These are phyloP conservation scores for Gephyroberyx darwinii DNA, from an alignment of 2,797 vertebrate species.

Conservation along the genomic window DNA sequence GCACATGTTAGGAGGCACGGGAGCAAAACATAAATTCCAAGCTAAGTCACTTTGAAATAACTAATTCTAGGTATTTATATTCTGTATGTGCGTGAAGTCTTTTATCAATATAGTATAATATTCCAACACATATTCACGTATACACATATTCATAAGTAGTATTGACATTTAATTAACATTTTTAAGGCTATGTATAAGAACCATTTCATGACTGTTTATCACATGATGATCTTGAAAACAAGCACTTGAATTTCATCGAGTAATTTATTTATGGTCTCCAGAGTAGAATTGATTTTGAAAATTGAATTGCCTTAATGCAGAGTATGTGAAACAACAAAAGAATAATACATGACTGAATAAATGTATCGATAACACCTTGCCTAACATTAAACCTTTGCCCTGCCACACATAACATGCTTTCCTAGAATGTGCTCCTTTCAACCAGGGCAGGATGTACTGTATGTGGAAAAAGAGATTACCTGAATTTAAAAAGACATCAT, in stretches of 20 bases:
- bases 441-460: too few relatives aligned
- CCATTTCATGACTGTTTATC: conserved; percentile 30
- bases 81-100: neutral
- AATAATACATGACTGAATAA: too few relatives aligned
- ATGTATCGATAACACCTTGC: too few relatives aligned
- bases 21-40: conserved; percentile 1
- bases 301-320: neutral
- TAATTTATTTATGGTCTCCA: conserved; percentile 11
- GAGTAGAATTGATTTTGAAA: neutral
- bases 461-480: too few relatives aligned
- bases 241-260: neutral
- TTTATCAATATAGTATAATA: neutral
- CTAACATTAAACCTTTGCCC: too few relatives aligned
- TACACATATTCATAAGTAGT: conserved; percentile 1
- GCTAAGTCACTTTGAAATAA: neutral
- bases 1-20: neutral
- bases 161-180: conserved; percentile 19
- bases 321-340: too few relatives aligned
- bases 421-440: too few relatives aligned
- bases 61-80: neutral
- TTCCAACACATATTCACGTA: neutral
- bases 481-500: too few relatives aligned
- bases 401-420: too few relatives aligned
- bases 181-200: conserved; percentile 7
- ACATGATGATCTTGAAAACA: conserved; percentile 12